Conservation (phyloP, 2,113 vertebrate genomes). For the Paramormyrops kingsleyae region DNA sequence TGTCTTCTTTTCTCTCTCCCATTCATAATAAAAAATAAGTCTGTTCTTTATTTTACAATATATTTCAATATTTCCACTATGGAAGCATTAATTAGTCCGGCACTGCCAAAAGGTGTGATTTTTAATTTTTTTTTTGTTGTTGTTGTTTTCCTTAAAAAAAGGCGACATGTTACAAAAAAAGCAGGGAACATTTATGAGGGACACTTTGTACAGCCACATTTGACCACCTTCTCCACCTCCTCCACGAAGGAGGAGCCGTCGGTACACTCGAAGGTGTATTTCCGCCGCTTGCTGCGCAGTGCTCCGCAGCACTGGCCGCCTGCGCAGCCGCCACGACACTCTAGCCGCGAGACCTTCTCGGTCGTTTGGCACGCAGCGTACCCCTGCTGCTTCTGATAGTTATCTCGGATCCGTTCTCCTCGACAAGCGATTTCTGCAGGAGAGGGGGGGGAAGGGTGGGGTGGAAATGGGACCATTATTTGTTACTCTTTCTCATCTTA, state of each 20-base stretch:
- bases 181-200: conserved; percentile 64
- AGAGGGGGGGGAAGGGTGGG: neutral
- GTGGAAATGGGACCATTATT: neutral
- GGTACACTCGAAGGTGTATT: conserved; percentile 97
- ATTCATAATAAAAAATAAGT: conserved; percentile 99
- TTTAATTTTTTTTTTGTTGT: conserved; percentile 19
- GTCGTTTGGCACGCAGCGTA: conserved; percentile 97
- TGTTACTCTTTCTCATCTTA: neutral
- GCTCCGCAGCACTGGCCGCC: conserved; percentile 82
- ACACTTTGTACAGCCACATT: conserved; percentile 91
- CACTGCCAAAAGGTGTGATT: conserved; percentile 63
- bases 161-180: conserved; percentile 31
- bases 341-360: conserved; percentile 95
- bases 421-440: conserved; percentile 87
- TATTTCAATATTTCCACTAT: conserved; percentile 94
- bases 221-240: conserved; percentile 94
- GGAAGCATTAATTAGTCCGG: conserved; percentile 86
- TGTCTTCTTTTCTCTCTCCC: conserved; percentile 71
- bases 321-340: conserved; percentile 79
- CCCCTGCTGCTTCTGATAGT: conserved; percentile 96
- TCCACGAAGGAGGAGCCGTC: conserved; percentile 94
- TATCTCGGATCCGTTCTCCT: conserved; percentile 95
- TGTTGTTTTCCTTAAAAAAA: conserved; percentile 39
- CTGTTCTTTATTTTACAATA: conserved; percentile 99
- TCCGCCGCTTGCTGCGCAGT: conserved; percentile 90